Conservation (phyloP, 2,797 vertebrate genomes). For the Diglossa cyanea region DNA sequence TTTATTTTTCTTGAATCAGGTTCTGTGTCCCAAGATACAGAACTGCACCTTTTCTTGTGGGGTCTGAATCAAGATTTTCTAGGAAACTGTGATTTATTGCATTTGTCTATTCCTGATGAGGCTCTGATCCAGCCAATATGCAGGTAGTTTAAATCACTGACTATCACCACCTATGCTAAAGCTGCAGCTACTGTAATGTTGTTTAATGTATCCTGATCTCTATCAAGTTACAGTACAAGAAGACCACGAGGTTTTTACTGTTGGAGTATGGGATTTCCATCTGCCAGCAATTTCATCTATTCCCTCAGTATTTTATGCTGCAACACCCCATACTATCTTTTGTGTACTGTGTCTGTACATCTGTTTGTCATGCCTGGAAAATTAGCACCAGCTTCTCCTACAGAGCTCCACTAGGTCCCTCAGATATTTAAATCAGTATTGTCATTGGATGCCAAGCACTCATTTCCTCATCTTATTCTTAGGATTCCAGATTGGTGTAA, state of each 20-base stretch:
- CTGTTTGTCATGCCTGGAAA: not conserved
- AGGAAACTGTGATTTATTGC: not conserved
- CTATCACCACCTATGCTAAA: not conserved
- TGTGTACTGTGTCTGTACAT: not conserved
- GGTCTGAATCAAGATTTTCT: not conserved
- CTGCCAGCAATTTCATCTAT: not conserved
- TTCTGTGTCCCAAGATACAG: not conserved
- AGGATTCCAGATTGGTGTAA: not conserved
- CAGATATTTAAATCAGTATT: not conserved
- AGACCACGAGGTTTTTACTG: rapidly evolving
- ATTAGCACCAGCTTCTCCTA: not conserved
- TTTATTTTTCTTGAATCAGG: not conserved
- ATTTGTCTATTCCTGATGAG: not conserved
- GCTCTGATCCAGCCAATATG: not conserved
- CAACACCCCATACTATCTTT: not conserved
- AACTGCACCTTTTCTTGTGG: not conserved
- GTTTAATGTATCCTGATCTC: not conserved
- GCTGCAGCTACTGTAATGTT: not conserved
- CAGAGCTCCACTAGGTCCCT: not conserved
- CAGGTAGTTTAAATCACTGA: not conserved
- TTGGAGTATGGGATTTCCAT: not conserved
- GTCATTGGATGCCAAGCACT: not conserved
- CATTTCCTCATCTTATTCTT: not conserved
- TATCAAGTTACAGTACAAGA: not conserved
- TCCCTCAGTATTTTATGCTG: not conserved